These are phyloP conservation scores for Yponomeuta sedellus DNA, from an alignment of 2,888 invertebrate species.

Conservation along the genomic window DNA sequence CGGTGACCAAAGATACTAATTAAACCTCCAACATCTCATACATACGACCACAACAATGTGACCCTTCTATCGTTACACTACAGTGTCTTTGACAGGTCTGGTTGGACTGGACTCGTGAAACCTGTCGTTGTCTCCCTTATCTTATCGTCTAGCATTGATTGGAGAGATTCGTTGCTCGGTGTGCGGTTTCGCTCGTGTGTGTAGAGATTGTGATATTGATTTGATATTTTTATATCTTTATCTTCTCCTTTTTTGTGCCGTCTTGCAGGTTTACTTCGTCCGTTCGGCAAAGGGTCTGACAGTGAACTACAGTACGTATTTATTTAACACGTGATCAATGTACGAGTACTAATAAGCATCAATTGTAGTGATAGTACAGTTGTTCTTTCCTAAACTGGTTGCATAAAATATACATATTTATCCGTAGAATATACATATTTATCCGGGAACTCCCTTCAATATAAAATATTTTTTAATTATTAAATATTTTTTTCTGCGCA, in stretches of 20 bases:
- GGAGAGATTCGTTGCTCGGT: conserved; percentile 58
- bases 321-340: too few relatives aligned
- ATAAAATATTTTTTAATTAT: too few relatives aligned
- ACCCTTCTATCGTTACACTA: neutral
- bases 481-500: too few relatives aligned
- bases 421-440: too few relatives aligned
- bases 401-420: too few relatives aligned
- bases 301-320: too few relatives aligned
- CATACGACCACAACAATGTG: neutral
- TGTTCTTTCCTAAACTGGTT: too few relatives aligned
- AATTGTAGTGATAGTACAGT: neutral
- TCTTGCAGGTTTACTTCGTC: neutral
- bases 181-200: conserved; percentile 59
- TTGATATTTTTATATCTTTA: conserved; percentile 25
- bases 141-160: conserved; percentile 68
- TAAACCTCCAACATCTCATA: conserved; percentile 48
- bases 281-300: too few relatives aligned
- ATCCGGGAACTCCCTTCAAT: too few relatives aligned
- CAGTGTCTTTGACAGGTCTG: neutral
- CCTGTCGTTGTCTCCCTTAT: conserved; percentile 47
- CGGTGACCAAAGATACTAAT: conserved; percentile 71
- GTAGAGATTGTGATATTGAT: conserved; percentile 29
- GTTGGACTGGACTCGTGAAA: conserved; percentile 13
- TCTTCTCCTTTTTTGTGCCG: neutral
- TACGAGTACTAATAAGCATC: too few relatives aligned